These are phyloP conservation scores for Pollenia angustigena DNA, from an alignment of 2,888 invertebrate genomes.

Conservation along the genomic window DNA sequence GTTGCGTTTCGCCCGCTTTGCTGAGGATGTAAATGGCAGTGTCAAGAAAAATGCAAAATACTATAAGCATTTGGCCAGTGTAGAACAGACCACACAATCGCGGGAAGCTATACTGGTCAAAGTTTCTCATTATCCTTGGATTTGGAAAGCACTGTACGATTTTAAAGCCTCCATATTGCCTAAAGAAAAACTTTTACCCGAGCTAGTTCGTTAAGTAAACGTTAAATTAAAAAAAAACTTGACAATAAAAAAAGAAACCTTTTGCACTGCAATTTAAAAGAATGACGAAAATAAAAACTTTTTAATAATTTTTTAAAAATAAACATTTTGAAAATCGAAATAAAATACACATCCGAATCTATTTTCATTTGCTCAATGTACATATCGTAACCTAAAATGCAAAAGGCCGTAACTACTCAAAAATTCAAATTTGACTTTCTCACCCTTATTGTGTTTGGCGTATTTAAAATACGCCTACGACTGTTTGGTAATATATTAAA, in stretches of 20 bases:
- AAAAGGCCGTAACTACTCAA: no score
- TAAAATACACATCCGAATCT: no score
- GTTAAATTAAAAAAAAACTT: not conserved
- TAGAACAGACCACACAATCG: conserved; percentile 78
- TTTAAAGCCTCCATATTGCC: conserved; percentile 79
- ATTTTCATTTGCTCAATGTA: no score
- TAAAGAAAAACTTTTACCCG: conserved; percentile 81
- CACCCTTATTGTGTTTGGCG: no score
- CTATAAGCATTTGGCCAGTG: conserved; percentile 79
- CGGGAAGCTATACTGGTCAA: conserved; percentile 77
- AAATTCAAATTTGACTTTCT: no score
- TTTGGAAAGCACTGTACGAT: conserved; percentile 79
- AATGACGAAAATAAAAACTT: no score
- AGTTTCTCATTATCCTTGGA: conserved; percentile 78
- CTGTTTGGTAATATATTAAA: no score
- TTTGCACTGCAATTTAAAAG: not conserved
- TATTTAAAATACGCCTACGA: no score
- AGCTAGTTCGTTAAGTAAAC: conserved; percentile 80
- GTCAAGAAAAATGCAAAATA: conserved; percentile 79
- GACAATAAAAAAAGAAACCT: no score
- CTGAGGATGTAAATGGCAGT: conserved; percentile 76
- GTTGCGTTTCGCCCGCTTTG: conserved; percentile 81
- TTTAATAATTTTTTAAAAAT: no score
- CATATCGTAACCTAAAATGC: no score
- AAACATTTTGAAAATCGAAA: no score